Conservation (phyloP, 2,888 invertebrate genomes). For the Tiphia femorata region DNA sequence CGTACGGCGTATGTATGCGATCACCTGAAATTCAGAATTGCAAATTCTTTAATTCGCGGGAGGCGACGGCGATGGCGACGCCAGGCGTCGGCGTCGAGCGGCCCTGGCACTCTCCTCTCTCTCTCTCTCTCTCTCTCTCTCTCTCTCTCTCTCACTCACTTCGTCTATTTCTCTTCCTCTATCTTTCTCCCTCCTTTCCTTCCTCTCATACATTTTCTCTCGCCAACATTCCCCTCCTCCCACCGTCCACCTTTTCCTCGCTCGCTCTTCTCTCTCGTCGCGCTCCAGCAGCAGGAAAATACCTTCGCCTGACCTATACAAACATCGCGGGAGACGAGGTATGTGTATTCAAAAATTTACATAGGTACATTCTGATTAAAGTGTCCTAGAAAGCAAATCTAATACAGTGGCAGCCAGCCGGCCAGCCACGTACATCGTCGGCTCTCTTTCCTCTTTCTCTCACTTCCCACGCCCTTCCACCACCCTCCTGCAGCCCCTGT, state of each 20-base stretch:
- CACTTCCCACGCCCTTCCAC: too few species aligned
- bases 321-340: conserved; percentile 64
- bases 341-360: conserved; percentile 70
- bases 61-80: conserved; percentile 44
- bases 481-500: too few species aligned
- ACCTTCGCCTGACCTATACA: conserved; percentile 68
- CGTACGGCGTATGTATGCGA: conserved; percentile 50
- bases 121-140: too few species aligned
- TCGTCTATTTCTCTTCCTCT: not conserved
- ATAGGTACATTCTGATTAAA: conserved; percentile 70
- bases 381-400: conserved; percentile 69
- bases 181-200: too few species aligned
- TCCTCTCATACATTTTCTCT: too few species aligned
- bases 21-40: conserved; percentile 67
- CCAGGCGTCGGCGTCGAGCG: conserved; percentile 30
- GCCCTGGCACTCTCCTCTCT: too few species aligned
- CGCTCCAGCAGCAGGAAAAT: conserved; percentile 55
- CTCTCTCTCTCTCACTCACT: too few species aligned
- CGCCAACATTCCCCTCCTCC: too few species aligned
- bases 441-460: not conserved
- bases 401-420: conserved; percentile 59
- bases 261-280: conserved; percentile 9
- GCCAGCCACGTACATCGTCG: conserved; percentile 25
- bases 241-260: not conserved
- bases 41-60: conserved; percentile 68